Percentiles rank a stretch among this genome's conserved stretches.
Conservation (phyloP, 2,113 vertebrate species). For the Pseudois nayaur region DNA sequence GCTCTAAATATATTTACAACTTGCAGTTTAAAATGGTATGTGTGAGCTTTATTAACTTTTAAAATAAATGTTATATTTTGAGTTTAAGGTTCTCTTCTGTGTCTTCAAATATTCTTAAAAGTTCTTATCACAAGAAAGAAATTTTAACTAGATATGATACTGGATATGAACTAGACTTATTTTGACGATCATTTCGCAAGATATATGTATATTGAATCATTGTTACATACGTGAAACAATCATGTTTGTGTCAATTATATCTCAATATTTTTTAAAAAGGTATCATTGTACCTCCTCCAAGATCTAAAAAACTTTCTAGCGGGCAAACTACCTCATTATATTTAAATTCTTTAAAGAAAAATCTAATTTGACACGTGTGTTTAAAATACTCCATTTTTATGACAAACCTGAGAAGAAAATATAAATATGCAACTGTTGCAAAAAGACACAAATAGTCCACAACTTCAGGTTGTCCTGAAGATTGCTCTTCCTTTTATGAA, state of each 20-base stretch:
- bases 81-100: not conserved
- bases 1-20: not conserved
- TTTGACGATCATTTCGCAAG: not conserved
- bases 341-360: not conserved
- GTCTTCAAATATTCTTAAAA: not conserved
- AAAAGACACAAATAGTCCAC: not conserved
- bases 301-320: not conserved
- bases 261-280: not conserved
- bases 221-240: not conserved
- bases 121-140: not conserved
- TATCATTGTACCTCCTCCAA: not conserved
- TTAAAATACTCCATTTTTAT: not conserved
- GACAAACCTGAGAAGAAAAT: not conserved
- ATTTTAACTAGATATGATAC: not conserved
- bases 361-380: not conserved
- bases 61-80: not conserved
- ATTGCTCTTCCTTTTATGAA: not conserved
- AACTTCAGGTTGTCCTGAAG: not conserved
- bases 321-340: not conserved
- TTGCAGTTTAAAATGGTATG: not conserved
- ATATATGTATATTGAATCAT: not conserved
- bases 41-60: not conserved
- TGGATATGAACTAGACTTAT: not conserved
- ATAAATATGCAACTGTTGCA: not conserved
- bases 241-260: not conserved